phyloP scores from a whole-genome alignment of 2,888 invertebrate genomes.

The Drosophila fulvimacula region DNA sequence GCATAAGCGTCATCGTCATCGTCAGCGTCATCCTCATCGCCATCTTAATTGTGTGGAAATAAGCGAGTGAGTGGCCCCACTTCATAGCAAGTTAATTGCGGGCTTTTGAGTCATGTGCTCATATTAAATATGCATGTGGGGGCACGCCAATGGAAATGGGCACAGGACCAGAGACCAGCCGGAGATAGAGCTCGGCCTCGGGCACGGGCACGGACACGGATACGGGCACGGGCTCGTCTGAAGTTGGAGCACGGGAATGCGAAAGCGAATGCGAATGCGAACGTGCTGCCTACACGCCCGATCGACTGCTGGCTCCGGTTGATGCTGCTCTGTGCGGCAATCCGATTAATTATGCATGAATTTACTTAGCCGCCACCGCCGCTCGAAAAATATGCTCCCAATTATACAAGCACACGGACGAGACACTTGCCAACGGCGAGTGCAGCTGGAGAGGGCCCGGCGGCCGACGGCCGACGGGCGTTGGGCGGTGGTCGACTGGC shows the following conservation, averaged over 20 bases:
- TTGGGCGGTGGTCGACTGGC: too few relatives aligned
- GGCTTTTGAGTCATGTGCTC: constrained; percentile 66
- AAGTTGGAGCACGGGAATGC: not conserved
- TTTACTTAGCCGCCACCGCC: constrained; percentile 52
- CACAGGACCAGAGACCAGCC: constrained; percentile 10
- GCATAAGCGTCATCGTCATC: constrained; percentile 4
- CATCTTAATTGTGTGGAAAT: constrained; percentile 64
- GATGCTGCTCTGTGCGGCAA: constrained; percentile 36
- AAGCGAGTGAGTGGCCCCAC: constrained; percentile 65
- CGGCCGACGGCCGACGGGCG: too few relatives aligned
- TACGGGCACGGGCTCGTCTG: not conserved
- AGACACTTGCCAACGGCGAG: constrained; percentile 10
- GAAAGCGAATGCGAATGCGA: not conserved
- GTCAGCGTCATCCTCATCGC: constrained; percentile 16
- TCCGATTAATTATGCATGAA: constrained; percentile 65
- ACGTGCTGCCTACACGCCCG: constrained; percentile 15
- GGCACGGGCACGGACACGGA: not conserved
- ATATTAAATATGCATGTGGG: constrained; percentile 63
- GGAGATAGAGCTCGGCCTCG: not conserved
- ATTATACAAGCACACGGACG: constrained; percentile 52
- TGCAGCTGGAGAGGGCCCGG: not conserved
- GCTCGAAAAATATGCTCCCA: constrained; percentile 42
- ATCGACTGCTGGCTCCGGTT: constrained; percentile 30
- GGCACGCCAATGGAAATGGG: constrained; percentile 35
- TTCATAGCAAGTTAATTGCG: constrained; percentile 65